Conservation (phyloP, 1,140 invertebrate species). For the Eupeodes corollae region DNA sequence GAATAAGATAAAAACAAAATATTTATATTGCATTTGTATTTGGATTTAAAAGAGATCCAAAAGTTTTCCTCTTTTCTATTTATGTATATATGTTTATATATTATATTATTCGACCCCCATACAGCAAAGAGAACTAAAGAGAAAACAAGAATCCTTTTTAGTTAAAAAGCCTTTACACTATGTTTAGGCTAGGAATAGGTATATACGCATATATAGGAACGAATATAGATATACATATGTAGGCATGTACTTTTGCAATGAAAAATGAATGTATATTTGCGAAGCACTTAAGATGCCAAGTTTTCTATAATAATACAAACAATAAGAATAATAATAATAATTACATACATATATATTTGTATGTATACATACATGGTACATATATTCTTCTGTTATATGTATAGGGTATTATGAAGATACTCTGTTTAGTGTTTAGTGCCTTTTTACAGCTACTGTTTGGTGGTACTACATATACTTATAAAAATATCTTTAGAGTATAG, state of each 20-base stretch:
- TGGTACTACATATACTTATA: no score
- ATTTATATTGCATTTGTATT: neutral
- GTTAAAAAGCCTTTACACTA: no score
- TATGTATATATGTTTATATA: neutral
- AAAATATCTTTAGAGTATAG: no score
- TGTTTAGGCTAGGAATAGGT: neutral
- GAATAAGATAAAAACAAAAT: neutral
- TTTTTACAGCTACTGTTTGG: no score
- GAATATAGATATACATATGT: neutral
- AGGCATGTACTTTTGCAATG: slow-evolving; percentile 20
- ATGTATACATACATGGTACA: slow-evolving; percentile 25
- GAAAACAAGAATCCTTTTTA: no score
- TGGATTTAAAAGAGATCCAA: no score
- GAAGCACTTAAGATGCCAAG: slow-evolving; percentile 24
- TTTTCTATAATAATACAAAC: slow-evolving; percentile 20
- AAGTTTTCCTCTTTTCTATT: no score
- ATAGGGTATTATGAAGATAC: no score
- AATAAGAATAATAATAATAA: neutral
- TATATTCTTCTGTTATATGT: slow-evolving; percentile 4
- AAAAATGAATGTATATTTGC: slow-evolving; percentile 31
- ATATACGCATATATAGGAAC: no score
- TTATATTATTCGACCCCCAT: neutral
- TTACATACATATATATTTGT: slow-evolving; percentile 21
- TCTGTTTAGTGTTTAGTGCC: no score
- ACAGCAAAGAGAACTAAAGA: no score